Base-by-base conservation (phyloP, 1,140 invertebrate genomes). In the Eriocheir sinensis region DNA sequence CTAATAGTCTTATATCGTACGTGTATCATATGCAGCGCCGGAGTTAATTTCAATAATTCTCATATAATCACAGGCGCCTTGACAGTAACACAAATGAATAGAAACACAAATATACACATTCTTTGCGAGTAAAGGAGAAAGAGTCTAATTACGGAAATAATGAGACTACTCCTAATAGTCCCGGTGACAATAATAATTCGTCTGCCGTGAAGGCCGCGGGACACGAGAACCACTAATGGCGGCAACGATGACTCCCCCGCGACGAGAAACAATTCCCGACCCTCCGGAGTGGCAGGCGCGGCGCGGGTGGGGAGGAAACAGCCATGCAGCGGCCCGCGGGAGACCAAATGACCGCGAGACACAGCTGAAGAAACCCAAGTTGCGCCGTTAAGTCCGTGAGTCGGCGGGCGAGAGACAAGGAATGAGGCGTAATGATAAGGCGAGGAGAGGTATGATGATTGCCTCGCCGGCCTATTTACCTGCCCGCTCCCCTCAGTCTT, bases 371-470 rank as follows among this genome's bases (percentile, higher is more conserved):
- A 72, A 72, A 72, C 60, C 21, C 60, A 72, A 72, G 60, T 72
- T 72, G 60, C 60, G 60, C 60, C 60, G 21, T 72, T 72, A 72
- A 72, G 60, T 72, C 60, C n/a, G 21, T n/a, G 60, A 72, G 60
- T 72, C 60, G 60, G 17, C 27, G 27, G 60, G 88, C 9, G n/a
- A 30, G 88, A 89, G 88, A 32, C 88, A 48, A 27, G 41, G 44
- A 53, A 89, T 89, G 88, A 89, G 17, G 44, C 88, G 3, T 89
- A 89, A 89, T 89, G 88, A 89, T 89, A 89, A 89, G 88, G 88
- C 36, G 53, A 32, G n/a, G 34, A 53, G 36, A 89, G 88, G 12
- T 53, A 89, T 89, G 88, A 89, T 53, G 88, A 89, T 89, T 89
- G 88, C 41, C 41, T 89, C 34, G 88, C 88, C 6, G 88, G 4